Evolutionary conservation across 2,113 vertebrate species (phyloP).

Genomic region (Hippocampus guttulatus): DNA sequence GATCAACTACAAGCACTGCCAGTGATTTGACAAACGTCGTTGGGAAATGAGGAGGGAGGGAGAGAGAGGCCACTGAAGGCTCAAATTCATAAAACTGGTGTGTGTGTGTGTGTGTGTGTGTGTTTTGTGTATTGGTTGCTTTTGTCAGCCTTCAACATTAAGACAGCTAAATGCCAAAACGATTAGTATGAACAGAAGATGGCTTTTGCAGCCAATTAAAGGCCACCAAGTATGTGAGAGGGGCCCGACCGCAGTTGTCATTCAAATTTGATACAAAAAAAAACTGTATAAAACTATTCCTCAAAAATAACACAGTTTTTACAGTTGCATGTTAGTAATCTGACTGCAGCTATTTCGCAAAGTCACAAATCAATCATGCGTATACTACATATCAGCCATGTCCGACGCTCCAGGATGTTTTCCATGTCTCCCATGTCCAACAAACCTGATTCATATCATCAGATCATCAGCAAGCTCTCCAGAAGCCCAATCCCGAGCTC

Average conservation of each 20-base stretch:
- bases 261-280: not conserved
- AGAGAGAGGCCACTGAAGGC: not conserved
- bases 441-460: no score
- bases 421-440: no score
- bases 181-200: not conserved
- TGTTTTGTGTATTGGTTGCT: not conserved
- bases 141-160: not conserved
- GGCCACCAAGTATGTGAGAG: not conserved
- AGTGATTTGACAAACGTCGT: slow-evolving; percentile 9
- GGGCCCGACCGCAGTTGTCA: not conserved
- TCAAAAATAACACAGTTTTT: not conserved
- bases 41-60: not conserved
- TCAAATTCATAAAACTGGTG: not conserved
- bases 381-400: no score
- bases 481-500: no score
- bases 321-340: no score
- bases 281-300: not conserved
- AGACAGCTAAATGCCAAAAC: not conserved
- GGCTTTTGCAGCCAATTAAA: not conserved
- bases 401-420: no score
- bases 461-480: no score
- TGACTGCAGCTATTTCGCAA: no score
- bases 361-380: no score
- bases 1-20: slow-evolving; percentile 12
- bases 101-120: not conserved